Evolutionary conservation across 2,888 invertebrate species (phyloP), one percentile per base, ranked within the genome.

Genomic region (Apoda limacodes): DNA sequence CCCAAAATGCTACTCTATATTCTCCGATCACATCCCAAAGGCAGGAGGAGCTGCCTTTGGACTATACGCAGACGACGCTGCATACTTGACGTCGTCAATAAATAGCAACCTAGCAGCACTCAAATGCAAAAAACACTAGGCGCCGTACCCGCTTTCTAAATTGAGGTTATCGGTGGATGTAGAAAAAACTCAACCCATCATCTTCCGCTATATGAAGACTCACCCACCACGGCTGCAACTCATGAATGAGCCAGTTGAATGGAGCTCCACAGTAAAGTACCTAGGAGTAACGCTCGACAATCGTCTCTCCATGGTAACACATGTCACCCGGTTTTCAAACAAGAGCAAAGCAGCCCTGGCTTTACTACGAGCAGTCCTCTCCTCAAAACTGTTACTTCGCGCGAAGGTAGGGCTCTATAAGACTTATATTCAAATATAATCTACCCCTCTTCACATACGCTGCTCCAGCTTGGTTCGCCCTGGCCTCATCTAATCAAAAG

Each of bases 11-110:
- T 46, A 39, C 20, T 25, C 37, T 11, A 5, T 6, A 4, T 46
- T 37, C 32, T 42, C 40, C 5, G 22, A 40, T 17, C 39, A 42
- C 32, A 30, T 42, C 23, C 43, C 42, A 4, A 23, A 13, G 13
- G 13, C 19, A 7, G 19, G 12, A 11, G 34, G 30, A 6, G 28
- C 30, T 9, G 15, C 10, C 9, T 32, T 42, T 2, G 40, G 32
- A 1, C 31, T 40, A 11, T 42, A 30, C 22, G 41, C 41, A 0
- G 39, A 41, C 22, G 43, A 41, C 25, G 27, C 31, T 3, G 40
- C 37, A 7, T 30, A 13, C 14, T 3, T 33, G 2, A 21, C 35
- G 2, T 9, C 25, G 2, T 39, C 29, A 42, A 13, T 36, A 3
- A 26, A n/a, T 9, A 4, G 13, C 2, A n/a, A 5, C 5, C 35